phyloP scores from a whole-genome alignment of 2,113 vertebrate species.

The Malurus cyaneus region DNA sequence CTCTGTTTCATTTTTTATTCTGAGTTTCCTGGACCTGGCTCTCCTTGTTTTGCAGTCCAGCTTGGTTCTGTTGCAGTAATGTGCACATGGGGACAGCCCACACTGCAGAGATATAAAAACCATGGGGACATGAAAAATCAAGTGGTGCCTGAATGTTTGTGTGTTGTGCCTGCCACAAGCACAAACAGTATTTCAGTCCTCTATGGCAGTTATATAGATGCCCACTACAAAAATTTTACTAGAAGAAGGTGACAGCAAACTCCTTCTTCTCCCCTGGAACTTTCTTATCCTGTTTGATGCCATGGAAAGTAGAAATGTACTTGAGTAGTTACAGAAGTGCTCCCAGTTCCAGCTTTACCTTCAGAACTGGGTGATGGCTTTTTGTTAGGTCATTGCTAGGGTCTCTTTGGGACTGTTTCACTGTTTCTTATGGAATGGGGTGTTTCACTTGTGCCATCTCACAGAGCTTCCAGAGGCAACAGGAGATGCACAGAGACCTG shows the following conservation, averaged over 20 bases:
- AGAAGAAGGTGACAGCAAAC: not conserved
- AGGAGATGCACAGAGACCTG: not conserved
- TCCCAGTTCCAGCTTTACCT: not conserved
- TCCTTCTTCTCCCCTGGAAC: not conserved
- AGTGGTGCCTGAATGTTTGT: not conserved
- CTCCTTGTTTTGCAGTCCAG: not conserved
- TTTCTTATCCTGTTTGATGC: not conserved
- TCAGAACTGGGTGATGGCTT: not conserved
- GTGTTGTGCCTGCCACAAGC: not conserved
- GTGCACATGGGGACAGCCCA: not conserved
- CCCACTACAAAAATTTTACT: not conserved
- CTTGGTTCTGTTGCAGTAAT: not conserved
- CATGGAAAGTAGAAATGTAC: not conserved
- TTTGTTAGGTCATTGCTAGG: not conserved
- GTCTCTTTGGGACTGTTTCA: not conserved
- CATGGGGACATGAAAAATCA: not conserved
- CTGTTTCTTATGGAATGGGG: not conserved
- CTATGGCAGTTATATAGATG: not conserved
- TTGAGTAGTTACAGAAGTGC: not conserved
- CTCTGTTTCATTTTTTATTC: not conserved
- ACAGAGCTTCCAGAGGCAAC: not conserved
- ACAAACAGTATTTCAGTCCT: not conserved
- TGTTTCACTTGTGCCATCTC: not conserved
- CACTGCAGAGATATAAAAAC: not conserved
- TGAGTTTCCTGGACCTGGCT: not conserved